phyloP scores from a whole-genome alignment of 2,797 vertebrate genomes.

The Lepidocolaptes lacrymiger region DNA sequence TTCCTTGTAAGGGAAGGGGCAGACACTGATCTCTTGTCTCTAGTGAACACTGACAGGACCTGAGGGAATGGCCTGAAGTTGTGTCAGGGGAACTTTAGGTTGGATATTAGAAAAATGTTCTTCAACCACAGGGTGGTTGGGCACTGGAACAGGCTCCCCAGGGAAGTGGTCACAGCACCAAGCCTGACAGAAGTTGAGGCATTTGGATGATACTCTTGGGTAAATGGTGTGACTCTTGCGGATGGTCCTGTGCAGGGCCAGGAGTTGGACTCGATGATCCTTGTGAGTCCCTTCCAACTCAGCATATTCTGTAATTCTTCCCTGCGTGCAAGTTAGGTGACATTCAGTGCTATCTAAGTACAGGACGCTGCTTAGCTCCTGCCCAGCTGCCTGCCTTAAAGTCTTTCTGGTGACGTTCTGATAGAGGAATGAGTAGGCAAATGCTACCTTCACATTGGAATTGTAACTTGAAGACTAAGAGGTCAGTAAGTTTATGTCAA shows the following conservation, averaged over 20 bases:
- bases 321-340: accelerated
- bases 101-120: not conserved
- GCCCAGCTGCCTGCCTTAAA: not conserved
- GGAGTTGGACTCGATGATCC: not conserved
- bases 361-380: not conserved
- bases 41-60: too few relatives aligned
- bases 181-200: not conserved
- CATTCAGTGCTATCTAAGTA: not conserved
- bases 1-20: not conserved
- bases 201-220: not conserved
- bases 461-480: not conserved
- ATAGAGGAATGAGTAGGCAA: too few relatives aligned
- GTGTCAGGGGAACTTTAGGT: not conserved
- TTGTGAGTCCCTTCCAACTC: not conserved
- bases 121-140: too few relatives aligned
- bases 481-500: not conserved
- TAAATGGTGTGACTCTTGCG: not conserved
- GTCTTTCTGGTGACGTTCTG: not conserved
- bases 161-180: not conserved
- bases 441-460: not conserved
- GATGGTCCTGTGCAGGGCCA: not conserved
- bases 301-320: not conserved
- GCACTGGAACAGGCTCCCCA: too few relatives aligned
- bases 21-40: not conserved
- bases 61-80: too few relatives aligned